Base-by-base conservation (phyloP, 2,113 vertebrate species). In the Tichodroma muraria region DNA sequence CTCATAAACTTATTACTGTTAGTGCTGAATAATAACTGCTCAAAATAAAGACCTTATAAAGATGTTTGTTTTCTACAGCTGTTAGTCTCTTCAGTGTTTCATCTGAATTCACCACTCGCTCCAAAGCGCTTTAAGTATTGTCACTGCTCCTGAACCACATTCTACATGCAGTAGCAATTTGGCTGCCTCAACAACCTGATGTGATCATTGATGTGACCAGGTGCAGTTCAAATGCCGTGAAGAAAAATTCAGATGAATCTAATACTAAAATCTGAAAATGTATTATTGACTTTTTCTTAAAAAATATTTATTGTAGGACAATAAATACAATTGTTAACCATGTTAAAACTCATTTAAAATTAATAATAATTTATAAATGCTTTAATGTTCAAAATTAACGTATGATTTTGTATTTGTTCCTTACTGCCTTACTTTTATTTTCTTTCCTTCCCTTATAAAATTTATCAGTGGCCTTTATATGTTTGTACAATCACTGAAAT, bases 21-120 rank as follows among this genome's bases (percentile, higher is more conserved):
- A 88, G 79, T 96, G 90, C 82, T 92, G 94, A 97, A 92, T 93
- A 91, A 93, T 90, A 95, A 91, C 52, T 94, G 81, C 88, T 87
- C 78, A 94, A 94, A 97, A 92, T 79, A 93, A 97, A 96, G 85
- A 85, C 79, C 85, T 91, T 89, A 80, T 59, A 85, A 95, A 96
- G 82, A 95, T 60, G 50, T 72, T 84, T 76, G 77, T 96, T 95
- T 96, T 78, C 79, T 70, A 38, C 65, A 95, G 73, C 84, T 91
- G 78, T 91, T 91, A 83, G 54, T 81, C 63, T 92, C 83, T 84
- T 93, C 90, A 82, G 45, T 76, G 50, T 95, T 90, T 90, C 73
- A 90, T 92, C 77, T 93, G 77, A 89, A 71, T 94, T 83, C 69
- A 76, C 60, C 86, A 85, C 61, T 91, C 19, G 57, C 83, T 93